These are phyloP conservation scores for Schizopygopsis pylzovi DNA, from an alignment of 2,797 vertebrate genomes.

Conservation along the genomic window DNA sequence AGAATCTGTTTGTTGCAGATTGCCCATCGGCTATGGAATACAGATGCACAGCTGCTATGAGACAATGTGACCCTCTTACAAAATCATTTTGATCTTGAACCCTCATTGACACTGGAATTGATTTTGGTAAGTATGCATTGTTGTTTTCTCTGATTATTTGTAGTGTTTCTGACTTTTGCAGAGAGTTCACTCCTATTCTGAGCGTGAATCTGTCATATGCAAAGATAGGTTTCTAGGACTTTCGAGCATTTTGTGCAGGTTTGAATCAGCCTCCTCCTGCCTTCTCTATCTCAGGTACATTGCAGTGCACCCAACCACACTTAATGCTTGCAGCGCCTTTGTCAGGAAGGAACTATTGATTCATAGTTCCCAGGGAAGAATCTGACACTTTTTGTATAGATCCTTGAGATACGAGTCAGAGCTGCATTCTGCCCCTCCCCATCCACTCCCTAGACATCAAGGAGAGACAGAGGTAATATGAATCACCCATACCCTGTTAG, in stretches of 20 bases:
- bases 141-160: not conserved
- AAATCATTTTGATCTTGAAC: conserved; percentile 22
- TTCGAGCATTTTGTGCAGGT: not conserved
- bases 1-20: conserved; percentile 2
- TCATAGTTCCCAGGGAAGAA: conserved; percentile 71
- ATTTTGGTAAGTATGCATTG: conserved; percentile 25
- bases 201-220: not conserved
- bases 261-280: conserved; percentile 25
- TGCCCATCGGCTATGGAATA: not conserved
- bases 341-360: conserved; percentile 70
- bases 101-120: conserved; percentile 22
- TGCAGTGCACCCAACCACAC: conserved; percentile 49
- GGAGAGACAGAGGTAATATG: conserved; percentile 73
- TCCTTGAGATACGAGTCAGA: conserved; percentile 72
- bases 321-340: conserved; percentile 67
- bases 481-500: conserved; percentile 61
- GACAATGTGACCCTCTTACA: conserved; percentile 35
- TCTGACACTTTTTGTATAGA: conserved; percentile 75
- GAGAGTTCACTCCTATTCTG: not conserved
- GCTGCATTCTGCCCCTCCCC: conserved; percentile 52
- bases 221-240: not conserved
- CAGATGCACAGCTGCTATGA: not conserved
- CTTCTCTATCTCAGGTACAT: conserved; percentile 53
- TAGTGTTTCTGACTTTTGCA: conserved; percentile 7
- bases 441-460: conserved; percentile 6